Evolutionary conservation across 2,113 vertebrate genomes (phyloP).

Genomic region (Ia io): DNA sequence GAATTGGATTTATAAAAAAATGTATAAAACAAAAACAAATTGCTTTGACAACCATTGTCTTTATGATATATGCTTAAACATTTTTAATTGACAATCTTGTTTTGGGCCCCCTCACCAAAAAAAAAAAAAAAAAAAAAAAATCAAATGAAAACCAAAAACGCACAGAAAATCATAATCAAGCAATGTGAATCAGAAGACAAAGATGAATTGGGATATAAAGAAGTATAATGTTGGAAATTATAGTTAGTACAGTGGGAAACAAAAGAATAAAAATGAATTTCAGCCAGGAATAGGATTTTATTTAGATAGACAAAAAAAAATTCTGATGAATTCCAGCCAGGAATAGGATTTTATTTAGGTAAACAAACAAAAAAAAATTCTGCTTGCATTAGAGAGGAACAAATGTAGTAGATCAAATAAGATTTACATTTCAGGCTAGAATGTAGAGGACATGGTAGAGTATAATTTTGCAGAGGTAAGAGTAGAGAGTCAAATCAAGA

Average conservation of each 20-base stretch:
- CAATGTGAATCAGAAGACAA: conserved; percentile 8
- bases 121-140: background rate
- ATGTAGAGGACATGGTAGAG: background rate
- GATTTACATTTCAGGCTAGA: background rate
- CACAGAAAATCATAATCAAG: background rate
- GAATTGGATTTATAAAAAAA: conserved; percentile 66
- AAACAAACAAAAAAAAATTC: background rate
- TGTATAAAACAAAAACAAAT: conserved; percentile 40
- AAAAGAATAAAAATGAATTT: conserved; percentile 27
- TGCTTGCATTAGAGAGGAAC: background rate
- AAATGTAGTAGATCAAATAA: background rate
- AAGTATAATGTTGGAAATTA: conserved; percentile 7
- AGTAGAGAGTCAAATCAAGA: background rate
- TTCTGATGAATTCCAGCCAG: background rate
- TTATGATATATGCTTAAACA: conserved; percentile 38
- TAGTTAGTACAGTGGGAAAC: background rate
- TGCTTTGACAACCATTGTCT: conserved; percentile 60
- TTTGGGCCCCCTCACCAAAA: conserved; percentile 71
- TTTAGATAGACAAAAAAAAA: background rate
- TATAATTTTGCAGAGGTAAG: background rate
- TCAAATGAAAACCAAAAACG: background rate
- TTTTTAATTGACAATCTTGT: conserved; percentile 37
- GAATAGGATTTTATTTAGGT: conserved; percentile 36
- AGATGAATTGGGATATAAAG: background rate
- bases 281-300: conserved; percentile 20